A percentile compares a stretch with the other conserved stretches of the same genome.
Conservation (phyloP, 2,797 vertebrate species). For the Sebastes variabilis region DNA sequence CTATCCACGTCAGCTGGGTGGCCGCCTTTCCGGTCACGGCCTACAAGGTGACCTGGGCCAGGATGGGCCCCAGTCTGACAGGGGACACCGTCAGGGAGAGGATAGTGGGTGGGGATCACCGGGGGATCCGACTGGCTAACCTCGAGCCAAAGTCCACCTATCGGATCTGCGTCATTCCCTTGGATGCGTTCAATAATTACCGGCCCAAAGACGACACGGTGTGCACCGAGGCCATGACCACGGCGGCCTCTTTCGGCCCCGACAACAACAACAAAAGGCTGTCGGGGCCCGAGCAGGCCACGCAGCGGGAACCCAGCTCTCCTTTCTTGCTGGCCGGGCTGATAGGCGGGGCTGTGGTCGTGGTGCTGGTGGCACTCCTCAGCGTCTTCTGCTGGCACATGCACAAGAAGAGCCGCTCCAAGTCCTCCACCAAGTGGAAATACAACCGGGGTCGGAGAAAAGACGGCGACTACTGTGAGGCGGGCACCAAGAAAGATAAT, state of each 20-base stretch:
- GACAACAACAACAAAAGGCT: constrained; percentile 86
- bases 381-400: constrained; percentile 90
- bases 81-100: constrained; percentile 90
- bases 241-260: constrained; percentile 72
- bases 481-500: constrained; percentile 97
- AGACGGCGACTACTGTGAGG: constrained; percentile 92
- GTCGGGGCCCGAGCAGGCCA: constrained; percentile 88
- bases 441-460: constrained; percentile 93
- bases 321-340: constrained; percentile 89
- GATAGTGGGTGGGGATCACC: constrained; percentile 88
- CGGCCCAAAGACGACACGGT: constrained; percentile 87
- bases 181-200: constrained; percentile 92
- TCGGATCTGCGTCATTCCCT: constrained; percentile 90
- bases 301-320: constrained; percentile 87
- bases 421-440: constrained; percentile 92
- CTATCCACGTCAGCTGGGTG: constrained; percentile 91
- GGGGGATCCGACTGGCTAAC: constrained; percentile 87
- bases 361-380: constrained; percentile 89
- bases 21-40: constrained; percentile 88
- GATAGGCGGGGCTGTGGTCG: constrained; percentile 91
- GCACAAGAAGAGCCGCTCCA: constrained; percentile 89
- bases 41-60: constrained; percentile 94
- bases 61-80: constrained; percentile 91
- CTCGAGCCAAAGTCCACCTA: constrained; percentile 91
- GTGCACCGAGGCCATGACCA: constrained; percentile 91